Evolutionary conservation across 2,797 vertebrate species (phyloP).

Genomic region (Schizopygopsis malacanthus): DNA sequence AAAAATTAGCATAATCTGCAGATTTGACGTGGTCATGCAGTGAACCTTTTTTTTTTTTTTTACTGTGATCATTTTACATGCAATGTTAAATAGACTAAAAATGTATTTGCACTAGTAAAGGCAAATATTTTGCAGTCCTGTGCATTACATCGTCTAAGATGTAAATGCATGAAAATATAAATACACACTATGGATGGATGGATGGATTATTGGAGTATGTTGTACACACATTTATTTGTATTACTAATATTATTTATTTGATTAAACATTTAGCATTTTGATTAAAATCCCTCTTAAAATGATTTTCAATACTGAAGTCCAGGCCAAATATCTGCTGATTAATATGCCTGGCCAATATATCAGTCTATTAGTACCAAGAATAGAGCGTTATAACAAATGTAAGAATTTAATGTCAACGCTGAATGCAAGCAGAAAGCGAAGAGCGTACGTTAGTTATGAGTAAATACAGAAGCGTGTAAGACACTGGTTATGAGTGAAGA

Average conservation of each 20-base stretch:
- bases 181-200: background rate
- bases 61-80: background rate
- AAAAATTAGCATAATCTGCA: background rate
- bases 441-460: background rate
- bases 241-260: too few relatives aligned
- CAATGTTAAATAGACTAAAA: background rate
- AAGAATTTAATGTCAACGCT: background rate
- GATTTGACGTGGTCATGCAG: background rate
- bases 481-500: constrained; percentile 28
- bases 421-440: background rate
- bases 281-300: too few relatives aligned
- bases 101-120: background rate
- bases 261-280: too few relatives aligned
- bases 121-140: background rate
- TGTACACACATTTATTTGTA: too few relatives aligned
- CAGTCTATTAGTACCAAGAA: background rate
- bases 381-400: background rate
- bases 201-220: too few relatives aligned
- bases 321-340: background rate
- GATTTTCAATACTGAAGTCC: background rate
- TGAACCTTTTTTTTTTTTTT: background rate
- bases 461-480: constrained; percentile 23
- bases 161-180: too few relatives aligned
- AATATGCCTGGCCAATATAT: background rate
- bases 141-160: background rate